Evolutionary conservation across 2,113 vertebrate genomes (phyloP), one percentile per base, ranked within the genome.

Genomic region (Eulemur macaco): DNA sequence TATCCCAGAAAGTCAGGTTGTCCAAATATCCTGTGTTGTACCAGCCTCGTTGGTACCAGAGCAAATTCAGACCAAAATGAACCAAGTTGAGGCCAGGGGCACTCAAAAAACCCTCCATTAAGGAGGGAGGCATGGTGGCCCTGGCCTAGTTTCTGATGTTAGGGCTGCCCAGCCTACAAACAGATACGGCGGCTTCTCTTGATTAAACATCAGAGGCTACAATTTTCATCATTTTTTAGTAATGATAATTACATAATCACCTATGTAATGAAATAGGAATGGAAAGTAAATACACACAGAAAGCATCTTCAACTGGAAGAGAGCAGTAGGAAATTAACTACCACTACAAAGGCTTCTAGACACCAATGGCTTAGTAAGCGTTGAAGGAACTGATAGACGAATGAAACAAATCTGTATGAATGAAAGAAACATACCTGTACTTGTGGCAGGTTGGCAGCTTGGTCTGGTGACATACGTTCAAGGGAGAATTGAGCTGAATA

Each of bases 361-460:
- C 23, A 52, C 54, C 31, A 54, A 12, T 10, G 8, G 6, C 18
- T 83, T 68, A 86, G 23, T 21, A 37, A 31, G 74, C 2, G 39
- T 1, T 58, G 31, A 94, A 96, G 71, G 31, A 91, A 50, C 2
- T 9, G 76, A 37, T 0, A 7, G 64, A 8, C 1, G 10, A 15
- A 37, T 60, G 34, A 45, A 74, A 17, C 39, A 18, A 47, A 76
- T 15, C 42, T 31, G 15, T 74, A 76, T 37, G 5, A 96, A 95
- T 68, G 21, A 81, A 47, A 8, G 45, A 93, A 94, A 96, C 97
- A 4, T 88, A 98, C 99, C 98, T 98, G 98, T 58, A 97, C 95
- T 78, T 98, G 96, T 31, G 98, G 94, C 86, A 96, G 91, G 37
- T 10, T n/a, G 52, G 74, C 50, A 81, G 92, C 91, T 83, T 96